Evolutionary conservation across 2,888 invertebrate species (phyloP).

Genomic region (Drosophila dives): DNA sequence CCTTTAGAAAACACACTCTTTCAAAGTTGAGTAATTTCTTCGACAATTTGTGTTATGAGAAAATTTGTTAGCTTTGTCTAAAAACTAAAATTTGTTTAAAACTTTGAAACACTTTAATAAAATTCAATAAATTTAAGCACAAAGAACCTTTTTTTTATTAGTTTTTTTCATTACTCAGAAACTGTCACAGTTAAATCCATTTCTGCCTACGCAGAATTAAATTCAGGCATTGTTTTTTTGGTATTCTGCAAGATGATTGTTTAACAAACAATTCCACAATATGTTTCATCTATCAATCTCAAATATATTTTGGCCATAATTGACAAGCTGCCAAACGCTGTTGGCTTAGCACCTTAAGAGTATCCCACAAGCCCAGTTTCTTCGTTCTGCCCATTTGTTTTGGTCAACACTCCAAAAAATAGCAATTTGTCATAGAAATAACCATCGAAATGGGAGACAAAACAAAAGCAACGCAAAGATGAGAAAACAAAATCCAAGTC

Average conservation of each 20-base stretch:
- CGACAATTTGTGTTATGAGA: neutral
- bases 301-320: constrained; percentile 30
- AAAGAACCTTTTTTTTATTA: too few species aligned
- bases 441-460: constrained; percentile 27
- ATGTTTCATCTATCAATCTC: constrained; percentile 46
- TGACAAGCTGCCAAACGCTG: constrained; percentile 44
- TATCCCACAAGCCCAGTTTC: constrained; percentile 7
- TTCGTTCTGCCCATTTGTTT: constrained; percentile 59
- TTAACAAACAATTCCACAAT: neutral
- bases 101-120: neutral
- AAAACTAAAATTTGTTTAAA: neutral
- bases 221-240: neutral
- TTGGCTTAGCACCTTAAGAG: constrained; percentile 29
- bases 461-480: constrained; percentile 8
- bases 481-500: constrained; percentile 28
- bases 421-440: constrained; percentile 65
- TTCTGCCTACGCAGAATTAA: neutral
- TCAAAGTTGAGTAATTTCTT: neutral
- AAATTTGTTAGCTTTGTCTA: neutral
- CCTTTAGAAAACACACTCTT: neutral
- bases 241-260: neutral
- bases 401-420: constrained; percentile 38
- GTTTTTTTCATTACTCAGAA: too few species aligned
- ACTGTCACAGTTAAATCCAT: neutral
- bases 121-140: neutral